These are phyloP conservation scores for Otolemur crassicaudatus DNA, from an alignment of 2,797 vertebrate genomes.

Conservation along the genomic window DNA sequence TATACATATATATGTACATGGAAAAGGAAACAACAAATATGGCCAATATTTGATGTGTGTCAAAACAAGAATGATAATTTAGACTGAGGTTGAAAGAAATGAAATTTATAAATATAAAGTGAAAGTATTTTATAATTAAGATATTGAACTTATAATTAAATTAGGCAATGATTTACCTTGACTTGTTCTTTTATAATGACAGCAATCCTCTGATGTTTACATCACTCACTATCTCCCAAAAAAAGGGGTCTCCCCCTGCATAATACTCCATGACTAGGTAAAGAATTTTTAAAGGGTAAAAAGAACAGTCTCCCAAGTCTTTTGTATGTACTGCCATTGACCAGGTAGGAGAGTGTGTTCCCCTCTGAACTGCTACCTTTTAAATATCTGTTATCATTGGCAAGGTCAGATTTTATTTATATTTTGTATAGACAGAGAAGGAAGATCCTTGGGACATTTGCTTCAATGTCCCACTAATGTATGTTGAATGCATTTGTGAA, in stretches of 20 bases:
- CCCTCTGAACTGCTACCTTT: neutral
- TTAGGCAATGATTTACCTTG: neutral
- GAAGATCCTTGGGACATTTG: neutral
- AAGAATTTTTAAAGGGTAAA: neutral
- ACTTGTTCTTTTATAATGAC: neutral
- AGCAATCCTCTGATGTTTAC: neutral
- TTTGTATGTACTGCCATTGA: rapidly evolving
- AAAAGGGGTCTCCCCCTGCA: neutral
- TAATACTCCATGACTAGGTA: neutral
- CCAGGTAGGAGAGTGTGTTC: neutral
- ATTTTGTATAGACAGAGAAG: neutral
- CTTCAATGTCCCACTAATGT: neutral
- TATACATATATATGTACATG: neutral
- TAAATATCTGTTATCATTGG: too few species aligned
- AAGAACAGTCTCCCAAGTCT: neutral
- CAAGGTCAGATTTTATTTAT: neutral
- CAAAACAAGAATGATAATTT: neutral
- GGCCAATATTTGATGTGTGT: neutral
- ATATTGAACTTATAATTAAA: neutral
- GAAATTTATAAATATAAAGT: neutral
- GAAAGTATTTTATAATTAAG: neutral
- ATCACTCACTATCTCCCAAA: neutral
- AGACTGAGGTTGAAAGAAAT: neutral
- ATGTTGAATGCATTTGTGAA: neutral
- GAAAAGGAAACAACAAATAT: neutral